phyloP scores from a whole-genome alignment of 2,797 vertebrate species.

The Phaenicophaeus curvirostris region DNA sequence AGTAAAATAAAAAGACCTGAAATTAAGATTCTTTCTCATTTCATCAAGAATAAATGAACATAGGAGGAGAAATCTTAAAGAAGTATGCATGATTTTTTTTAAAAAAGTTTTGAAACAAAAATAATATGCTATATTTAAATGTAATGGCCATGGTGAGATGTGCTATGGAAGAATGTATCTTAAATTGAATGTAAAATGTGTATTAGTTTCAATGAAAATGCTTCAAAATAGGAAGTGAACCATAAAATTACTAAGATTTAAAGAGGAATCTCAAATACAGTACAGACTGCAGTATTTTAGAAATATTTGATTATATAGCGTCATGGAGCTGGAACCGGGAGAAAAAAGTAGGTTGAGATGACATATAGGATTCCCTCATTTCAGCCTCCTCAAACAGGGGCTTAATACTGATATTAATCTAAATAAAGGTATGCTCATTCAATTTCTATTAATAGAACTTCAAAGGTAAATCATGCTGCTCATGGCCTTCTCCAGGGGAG shows the following conservation, averaged over 20 bases:
- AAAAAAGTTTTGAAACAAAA: not conserved
- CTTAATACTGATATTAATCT: not conserved
- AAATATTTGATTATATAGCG: not conserved
- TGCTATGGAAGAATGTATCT: not conserved
- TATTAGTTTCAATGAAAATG: not conserved
- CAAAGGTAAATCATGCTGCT: not conserved
- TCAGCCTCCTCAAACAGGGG: not conserved
- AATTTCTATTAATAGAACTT: not conserved
- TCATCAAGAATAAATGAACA: not conserved
- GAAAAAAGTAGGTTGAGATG: not conserved
- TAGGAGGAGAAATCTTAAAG: not conserved
- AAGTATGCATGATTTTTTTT: not conserved
- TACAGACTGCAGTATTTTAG: not conserved
- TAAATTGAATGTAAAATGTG: not conserved
- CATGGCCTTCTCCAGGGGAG: not conserved
- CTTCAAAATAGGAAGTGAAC: not conserved
- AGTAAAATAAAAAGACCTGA: slow-evolving; percentile 34
- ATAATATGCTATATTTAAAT: not conserved
- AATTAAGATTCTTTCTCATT: slow-evolving; percentile 39
- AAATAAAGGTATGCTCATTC: accelerated
- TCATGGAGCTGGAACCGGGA: not conserved
- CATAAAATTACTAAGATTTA: not conserved
- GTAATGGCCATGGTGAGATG: not conserved
- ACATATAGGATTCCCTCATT: not conserved
- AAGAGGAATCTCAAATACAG: not conserved